phyloP scores from a whole-genome alignment of 2,888 invertebrate species.

The Cerastoderma edule region DNA sequence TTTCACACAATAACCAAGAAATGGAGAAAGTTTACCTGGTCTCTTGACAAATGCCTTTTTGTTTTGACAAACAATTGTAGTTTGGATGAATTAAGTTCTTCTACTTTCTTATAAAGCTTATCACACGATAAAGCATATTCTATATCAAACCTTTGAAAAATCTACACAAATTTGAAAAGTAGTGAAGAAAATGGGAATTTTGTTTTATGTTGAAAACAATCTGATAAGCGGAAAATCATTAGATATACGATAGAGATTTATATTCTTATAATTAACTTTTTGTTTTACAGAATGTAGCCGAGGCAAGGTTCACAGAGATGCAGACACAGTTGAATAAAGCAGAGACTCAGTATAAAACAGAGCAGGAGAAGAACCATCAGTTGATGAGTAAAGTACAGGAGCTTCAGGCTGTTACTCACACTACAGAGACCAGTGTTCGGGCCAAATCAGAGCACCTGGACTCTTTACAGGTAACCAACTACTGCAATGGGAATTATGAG shows the following conservation, averaged over 20 bases:
- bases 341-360: conserved; percentile 65
- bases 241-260: not conserved
- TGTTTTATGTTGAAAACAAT: not conserved
- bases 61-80: too few species aligned
- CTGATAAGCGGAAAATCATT: not conserved
- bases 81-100: too few species aligned
- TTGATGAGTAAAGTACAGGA: conserved; percentile 67
- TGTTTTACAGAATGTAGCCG: conserved; percentile 57
- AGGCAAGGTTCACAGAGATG: conserved; percentile 65
- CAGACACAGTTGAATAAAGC: conserved; percentile 58
- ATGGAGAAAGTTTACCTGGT: too few species aligned
- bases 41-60: too few species aligned
- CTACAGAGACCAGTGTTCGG: conserved; percentile 62
- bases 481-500: too few species aligned
- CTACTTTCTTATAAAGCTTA: too few species aligned
- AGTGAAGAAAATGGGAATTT: too few species aligned
- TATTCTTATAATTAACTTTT: not conserved
- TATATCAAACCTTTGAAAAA: too few species aligned
- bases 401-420: conserved; percentile 61
- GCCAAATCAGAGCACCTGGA: conserved; percentile 74
- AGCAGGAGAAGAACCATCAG: conserved; percentile 66
- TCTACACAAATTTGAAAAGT: too few species aligned
- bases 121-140: too few species aligned
- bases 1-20: too few species aligned
- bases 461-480: conserved; percentile 71